Evolutionary conservation across 2,113 vertebrate genomes (phyloP), one percentile per base, ranked within the genome.

Genomic region (Xyliphius kryptos): DNA sequence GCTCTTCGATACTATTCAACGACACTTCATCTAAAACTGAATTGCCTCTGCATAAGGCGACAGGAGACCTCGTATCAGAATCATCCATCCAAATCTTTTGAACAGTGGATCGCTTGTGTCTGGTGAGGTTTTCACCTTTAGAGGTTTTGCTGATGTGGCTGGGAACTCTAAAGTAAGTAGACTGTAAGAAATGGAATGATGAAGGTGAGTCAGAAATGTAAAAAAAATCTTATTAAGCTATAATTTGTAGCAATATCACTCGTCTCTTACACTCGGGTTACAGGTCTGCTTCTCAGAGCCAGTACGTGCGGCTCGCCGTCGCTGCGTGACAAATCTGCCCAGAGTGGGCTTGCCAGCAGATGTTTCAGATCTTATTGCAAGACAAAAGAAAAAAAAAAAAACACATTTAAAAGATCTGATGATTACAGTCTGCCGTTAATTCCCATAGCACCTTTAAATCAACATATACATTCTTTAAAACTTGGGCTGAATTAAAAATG

Each of bases 1-100:
- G 49, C 43, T 70, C 64, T 41, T 40, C 48, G 2, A 44, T 46
- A 11, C 66, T 56, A 15, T 70, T 72, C 5, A 72, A 22, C 7
- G 66, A 69, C 13, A 50, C 38, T 41, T 67, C 63, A 12, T 38
- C 55, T 50, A 68, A 40, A 22, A 32, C 16, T 9, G 43, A 46
- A 2, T 15, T 14, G 43, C 43, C 43, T 13, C 14, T 14, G 43
- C 13, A 2, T 15, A 15, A 46, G 2, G 12, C 13, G 6, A 13
- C n/a, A 8, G 50, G 6, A 6, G 3, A 40, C 17, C 46, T 37
- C 16, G 15, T 10, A 16, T 52, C 69, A 10, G 21, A 7, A 19
- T 67, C 68, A 8, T 76, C 26, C 1, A 43, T 2, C 21, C 53
- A 41, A 3, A 17, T 41, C 40, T 41, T 41, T 12, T 41, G 40